Evolutionary conservation across 2,113 vertebrate genomes (phyloP).

Genomic region (Rhinopomastus cyanomelas): DNA sequence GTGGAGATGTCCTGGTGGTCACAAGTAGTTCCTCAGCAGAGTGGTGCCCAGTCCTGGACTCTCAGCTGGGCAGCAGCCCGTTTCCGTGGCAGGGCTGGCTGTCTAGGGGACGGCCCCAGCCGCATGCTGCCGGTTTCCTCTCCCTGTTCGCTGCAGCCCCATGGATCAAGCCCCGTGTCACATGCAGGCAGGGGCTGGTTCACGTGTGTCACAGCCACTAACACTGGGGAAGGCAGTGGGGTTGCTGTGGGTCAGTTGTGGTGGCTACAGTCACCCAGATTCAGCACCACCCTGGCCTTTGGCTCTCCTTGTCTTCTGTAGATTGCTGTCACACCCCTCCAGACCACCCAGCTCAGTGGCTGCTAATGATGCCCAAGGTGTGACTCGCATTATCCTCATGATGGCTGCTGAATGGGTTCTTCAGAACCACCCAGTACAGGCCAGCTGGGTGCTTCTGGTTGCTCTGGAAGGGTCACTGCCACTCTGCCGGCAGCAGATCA

Average conservation of each 20-base stretch:
- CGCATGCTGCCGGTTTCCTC: fast-evolving
- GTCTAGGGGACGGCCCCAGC: fast-evolving
- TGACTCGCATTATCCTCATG: fast-evolving
- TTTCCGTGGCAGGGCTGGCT: neutral
- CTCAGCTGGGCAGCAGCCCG: neutral
- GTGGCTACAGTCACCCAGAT: neutral
- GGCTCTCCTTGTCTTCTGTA: neutral
- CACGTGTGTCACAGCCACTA: neutral
- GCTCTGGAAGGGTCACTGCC: neutral
- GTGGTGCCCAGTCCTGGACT: neutral
- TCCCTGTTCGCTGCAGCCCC: fast-evolving
- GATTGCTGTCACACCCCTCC: neutral
- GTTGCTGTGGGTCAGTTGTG: neutral
- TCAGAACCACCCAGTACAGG: neutral
- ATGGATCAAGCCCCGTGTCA: fast-evolving
- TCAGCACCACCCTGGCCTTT: neutral
- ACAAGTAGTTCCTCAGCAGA: fast-evolving
- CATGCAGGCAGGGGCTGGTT: neutral
- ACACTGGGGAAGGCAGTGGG: neutral
- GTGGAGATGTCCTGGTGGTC: neutral
- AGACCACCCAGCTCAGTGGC: neutral
- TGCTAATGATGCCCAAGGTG: neutral
- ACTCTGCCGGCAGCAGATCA: neutral
- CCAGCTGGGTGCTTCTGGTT: neutral
- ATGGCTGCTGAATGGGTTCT: neutral